Evolutionary conservation across 2,888 invertebrate species (phyloP), one percentile per base, ranked within the genome.

Genomic region (Branchellion lobata): DNA sequence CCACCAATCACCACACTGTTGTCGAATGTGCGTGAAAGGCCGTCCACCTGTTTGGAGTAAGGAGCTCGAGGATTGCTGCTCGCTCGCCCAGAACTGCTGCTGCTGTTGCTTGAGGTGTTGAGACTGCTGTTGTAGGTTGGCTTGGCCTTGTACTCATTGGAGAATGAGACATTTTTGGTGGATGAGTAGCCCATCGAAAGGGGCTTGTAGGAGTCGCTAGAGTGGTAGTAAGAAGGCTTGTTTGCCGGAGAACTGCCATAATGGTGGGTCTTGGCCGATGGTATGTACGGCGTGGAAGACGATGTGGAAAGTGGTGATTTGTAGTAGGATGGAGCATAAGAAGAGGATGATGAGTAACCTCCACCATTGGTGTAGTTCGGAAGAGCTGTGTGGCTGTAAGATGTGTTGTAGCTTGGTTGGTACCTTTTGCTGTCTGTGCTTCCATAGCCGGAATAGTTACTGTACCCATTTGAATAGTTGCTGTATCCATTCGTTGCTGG

Each of bases 1-100:
- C 77, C 77, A 24, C 77, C 77, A 36, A 77, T 77, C 31, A 65
- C 65, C n/a, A 77, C 61, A 14, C 33, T 65, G 61, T 21, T 77
- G 36, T 77, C 61, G 27, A 61, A 77, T 1, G 77, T 47, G 11
- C 27, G 24, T 34, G 33, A 29, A 18, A 69, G 11, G 8, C 27
- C 2, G 14, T 69, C 69, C 2, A 69, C 27, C 21, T 69, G 69
- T 69, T 57, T 57, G 61, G 61, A 24, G 61, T 18, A 57, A n/a
- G 61, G 61, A 57, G n/a, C 3, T 18, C 61, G 21, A n/a, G 24
- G 8, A n/a, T 57, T 57, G 61, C n/a, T 57, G 24, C n/a, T 57
- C 14, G 21, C 5, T n/a, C 61, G 5, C 3, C 24, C 24, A n/a
- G 8, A 14, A n/a, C 61, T 57, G 24, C 21, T 18, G 61, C 24